Conservation (phyloP, 2,888 invertebrate species). For the Tubulanus polymorphus region DNA sequence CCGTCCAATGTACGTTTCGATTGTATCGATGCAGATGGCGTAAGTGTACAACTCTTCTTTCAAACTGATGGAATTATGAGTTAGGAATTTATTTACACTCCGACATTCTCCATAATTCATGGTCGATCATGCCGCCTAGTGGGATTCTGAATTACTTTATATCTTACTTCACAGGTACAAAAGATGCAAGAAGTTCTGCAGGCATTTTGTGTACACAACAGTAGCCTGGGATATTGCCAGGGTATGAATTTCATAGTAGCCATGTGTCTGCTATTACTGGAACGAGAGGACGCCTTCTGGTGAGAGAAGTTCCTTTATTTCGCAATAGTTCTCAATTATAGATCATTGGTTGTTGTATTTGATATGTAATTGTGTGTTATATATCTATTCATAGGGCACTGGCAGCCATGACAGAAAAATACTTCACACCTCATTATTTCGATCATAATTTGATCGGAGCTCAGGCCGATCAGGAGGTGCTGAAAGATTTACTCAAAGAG, state of each 20-base stretch:
- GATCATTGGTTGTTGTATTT: neutral
- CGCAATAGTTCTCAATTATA: neutral
- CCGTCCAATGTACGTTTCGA: slow-evolving; percentile 58
- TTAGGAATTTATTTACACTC: too few relatives aligned
- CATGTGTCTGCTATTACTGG: slow-evolving; percentile 56
- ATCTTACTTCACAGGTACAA: slow-evolving; percentile 45
- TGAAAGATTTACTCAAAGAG: slow-evolving; percentile 55
- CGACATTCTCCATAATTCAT: too few relatives aligned
- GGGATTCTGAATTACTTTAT: too few relatives aligned
- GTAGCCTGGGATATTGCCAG: slow-evolving; percentile 58
- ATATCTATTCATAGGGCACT: slow-evolving; percentile 50
- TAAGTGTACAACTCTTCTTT: too few relatives aligned
- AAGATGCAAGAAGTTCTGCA: slow-evolving; percentile 57
- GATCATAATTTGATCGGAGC: slow-evolving; percentile 57
- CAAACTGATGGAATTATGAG: too few relatives aligned
- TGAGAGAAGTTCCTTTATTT: slow-evolving; percentile 26
- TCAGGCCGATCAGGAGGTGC: slow-evolving; percentile 57
- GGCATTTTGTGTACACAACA: slow-evolving; percentile 58
- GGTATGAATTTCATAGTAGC: slow-evolving; percentile 60
- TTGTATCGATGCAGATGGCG: slow-evolving; percentile 56
- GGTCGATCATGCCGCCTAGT: too few relatives aligned
- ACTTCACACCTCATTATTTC: slow-evolving; percentile 57
- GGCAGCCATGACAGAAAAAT: slow-evolving; percentile 58
- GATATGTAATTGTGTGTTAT: neutral
- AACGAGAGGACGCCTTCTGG: slow-evolving; percentile 59